Percentiles rank a stretch among this genome's conserved stretches.
phyloP scores from a whole-genome alignment of 2,888 invertebrate species.

The Yponomeuta evonymella region DNA sequence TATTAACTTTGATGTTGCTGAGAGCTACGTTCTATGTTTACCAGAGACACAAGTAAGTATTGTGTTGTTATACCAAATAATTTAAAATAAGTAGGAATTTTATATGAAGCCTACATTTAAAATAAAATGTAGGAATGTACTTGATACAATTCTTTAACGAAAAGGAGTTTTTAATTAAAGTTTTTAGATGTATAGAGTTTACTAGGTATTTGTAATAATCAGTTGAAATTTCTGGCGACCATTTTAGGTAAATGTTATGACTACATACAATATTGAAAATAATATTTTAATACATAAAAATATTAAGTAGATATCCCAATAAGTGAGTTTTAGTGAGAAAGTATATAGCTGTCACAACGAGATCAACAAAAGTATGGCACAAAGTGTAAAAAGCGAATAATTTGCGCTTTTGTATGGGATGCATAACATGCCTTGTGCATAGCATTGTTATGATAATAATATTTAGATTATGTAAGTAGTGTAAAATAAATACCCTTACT shows the following conservation, averaged over 20 bases:
- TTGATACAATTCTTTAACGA: neutral
- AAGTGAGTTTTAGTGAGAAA: constrained; percentile 1
- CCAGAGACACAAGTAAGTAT: neutral
- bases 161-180: neutral
- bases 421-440: too few species aligned
- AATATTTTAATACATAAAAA: constrained; percentile 19
- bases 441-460: too few species aligned
- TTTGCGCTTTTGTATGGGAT: too few species aligned
- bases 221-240: constrained; percentile 10
- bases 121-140: neutral
- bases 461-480: too few species aligned
- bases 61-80: neutral
- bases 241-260: constrained; percentile 5
- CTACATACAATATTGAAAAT: constrained; percentile 16
- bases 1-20: neutral
- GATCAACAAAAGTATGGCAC: too few species aligned
- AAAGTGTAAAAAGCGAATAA: too few species aligned
- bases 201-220: neutral
- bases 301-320: constrained; percentile 7
- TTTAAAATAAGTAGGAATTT: neutral
- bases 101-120: neutral
- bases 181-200: constrained; percentile 3
- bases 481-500: too few species aligned
- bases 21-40: neutral
- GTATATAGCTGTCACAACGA: too few species aligned